Evolutionary conservation across 2,888 invertebrate genomes (phyloP).

Genomic region (Caenorhabditis sp.): DNA sequence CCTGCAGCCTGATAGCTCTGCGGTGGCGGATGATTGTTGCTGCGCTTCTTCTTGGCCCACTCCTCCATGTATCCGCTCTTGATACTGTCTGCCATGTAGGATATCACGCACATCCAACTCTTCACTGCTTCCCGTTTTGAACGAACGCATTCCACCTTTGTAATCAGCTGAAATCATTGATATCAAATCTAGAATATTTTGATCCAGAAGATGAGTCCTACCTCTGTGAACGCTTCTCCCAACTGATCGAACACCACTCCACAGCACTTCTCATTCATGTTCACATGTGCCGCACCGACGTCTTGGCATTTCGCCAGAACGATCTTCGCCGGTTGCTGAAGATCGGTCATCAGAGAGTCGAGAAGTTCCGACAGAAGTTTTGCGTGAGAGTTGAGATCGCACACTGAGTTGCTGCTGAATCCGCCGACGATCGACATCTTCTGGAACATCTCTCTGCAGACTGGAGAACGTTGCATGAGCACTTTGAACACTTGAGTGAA

Average conservation of each 20-base stretch:
- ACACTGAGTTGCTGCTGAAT: slow-evolving; percentile 74
- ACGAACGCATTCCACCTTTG: slow-evolving; percentile 80
- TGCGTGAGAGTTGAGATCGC: slow-evolving; percentile 77
- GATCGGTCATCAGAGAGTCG: slow-evolving; percentile 77
- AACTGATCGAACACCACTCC: slow-evolving; percentile 80
- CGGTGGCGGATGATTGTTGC: slow-evolving; percentile 50
- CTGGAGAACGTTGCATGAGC: slow-evolving; percentile 70
- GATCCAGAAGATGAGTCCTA: slow-evolving; percentile 7
- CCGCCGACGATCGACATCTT: slow-evolving; percentile 82
- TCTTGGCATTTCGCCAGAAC: slow-evolving; percentile 78
- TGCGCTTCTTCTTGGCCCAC: slow-evolving; percentile 73
- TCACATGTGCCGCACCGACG: slow-evolving; percentile 79
- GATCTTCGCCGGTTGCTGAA: slow-evolving; percentile 77
- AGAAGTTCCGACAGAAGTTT: slow-evolving; percentile 77
- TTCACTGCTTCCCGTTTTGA: slow-evolving; percentile 81
- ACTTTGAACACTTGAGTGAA: slow-evolving; percentile 79
- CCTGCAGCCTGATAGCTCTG: slow-evolving; percentile 25
- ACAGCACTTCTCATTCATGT: slow-evolving; percentile 76
- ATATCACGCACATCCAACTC: slow-evolving; percentile 80
- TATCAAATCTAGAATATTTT: too few species aligned
- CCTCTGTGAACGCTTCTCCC: slow-evolving; percentile 81
- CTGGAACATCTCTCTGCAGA: slow-evolving; percentile 80
- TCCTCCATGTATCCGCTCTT: slow-evolving; percentile 79
- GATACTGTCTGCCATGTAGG: slow-evolving; percentile 80
- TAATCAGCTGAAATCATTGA: slow-evolving; percentile 69